Percentiles rank a stretch among this genome's conserved stretches.
Evolutionary conservation across 2,797 vertebrate species (phyloP).

Genomic region (Falco rusticolus): DNA sequence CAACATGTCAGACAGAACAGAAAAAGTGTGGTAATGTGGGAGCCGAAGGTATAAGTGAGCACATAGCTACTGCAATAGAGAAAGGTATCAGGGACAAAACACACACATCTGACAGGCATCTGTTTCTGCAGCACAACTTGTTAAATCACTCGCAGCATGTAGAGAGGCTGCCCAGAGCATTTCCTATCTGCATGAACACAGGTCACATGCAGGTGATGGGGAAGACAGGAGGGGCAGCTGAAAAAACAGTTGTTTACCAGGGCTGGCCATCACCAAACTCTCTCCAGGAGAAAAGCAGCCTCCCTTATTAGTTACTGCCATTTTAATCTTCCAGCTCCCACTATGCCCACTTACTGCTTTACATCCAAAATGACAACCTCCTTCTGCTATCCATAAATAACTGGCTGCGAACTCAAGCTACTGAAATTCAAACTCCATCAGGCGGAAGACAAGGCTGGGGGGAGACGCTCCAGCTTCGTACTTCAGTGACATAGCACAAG

Average conservation of each 20-base stretch:
- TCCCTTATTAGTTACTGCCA: not conserved
- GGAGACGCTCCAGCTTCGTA: not conserved
- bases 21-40: not conserved
- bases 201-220: fast-evolving
- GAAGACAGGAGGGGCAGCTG: not conserved
- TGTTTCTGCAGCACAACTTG: not conserved
- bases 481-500: fast-evolving
- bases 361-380: not conserved
- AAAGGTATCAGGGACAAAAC: not conserved
- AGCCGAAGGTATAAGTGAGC: not conserved
- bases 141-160: not conserved
- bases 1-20: not conserved
- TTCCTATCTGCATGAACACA: not conserved
- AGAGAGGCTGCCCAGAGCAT: not conserved
- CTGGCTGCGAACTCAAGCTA: not conserved
- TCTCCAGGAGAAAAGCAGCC: not conserved
- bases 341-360: not conserved
- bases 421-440: not conserved
- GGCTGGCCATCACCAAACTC: not conserved
- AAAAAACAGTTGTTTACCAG: not conserved
- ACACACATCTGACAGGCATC: not conserved
- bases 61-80: not conserved
- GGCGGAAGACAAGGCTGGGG: not conserved
- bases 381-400: not conserved
- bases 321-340: not conserved